Base-by-base conservation (phyloP, 2,113 vertebrate genomes). In the Neomonachus schauinslandi region DNA sequence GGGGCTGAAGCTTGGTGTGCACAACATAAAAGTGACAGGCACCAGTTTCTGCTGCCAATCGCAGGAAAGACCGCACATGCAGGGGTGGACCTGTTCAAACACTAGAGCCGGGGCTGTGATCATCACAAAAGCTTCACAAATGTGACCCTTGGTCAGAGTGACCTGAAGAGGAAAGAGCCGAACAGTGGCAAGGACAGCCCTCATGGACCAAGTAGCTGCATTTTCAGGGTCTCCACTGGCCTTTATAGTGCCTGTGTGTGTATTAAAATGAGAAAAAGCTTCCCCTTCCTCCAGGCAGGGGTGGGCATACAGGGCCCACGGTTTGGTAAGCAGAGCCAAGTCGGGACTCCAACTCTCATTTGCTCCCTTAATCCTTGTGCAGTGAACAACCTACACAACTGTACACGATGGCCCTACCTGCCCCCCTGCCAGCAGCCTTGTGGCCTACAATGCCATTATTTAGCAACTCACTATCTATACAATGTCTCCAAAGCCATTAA, bases 401-500 rank as follows among this genome's bases (percentile, higher is more conserved):
- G 14, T 65, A 77, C 33, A 0, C 6, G 57, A 59, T 33, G 80
- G 11, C 22, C 57, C n/a, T 83, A 33, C 16, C 39, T 80, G 10
- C 16, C 8, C 18, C 15, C 0, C 13, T 49, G 57, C 24, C 36
- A 28, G 19, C 57, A 96, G 49, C 69, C 76, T 65, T 12, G 0
- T 18, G 19, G 72, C 6, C 84, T 92, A 71, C 63, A 95, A 80
- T 91, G 88, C 11, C 31, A 84, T 82, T 83, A 65, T 81, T 96
- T 24, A 81, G 69, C 55, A 94, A 90, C n/a, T 84, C 11, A 13
- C 19, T 69, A 3, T 26, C 77, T 93, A 42, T 16, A 74, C 72
- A 53, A 39, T 84, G 26, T 94, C 55, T 95, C 93, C 74, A 95
- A 93, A 84, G 69, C 55, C 67, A 84, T 76, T 90, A 22, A 72